Evolutionary conservation across 1,140 invertebrate genomes (phyloP), one percentile per base, ranked within the genome.

Genomic region (Leptinotarsa lineolata): DNA sequence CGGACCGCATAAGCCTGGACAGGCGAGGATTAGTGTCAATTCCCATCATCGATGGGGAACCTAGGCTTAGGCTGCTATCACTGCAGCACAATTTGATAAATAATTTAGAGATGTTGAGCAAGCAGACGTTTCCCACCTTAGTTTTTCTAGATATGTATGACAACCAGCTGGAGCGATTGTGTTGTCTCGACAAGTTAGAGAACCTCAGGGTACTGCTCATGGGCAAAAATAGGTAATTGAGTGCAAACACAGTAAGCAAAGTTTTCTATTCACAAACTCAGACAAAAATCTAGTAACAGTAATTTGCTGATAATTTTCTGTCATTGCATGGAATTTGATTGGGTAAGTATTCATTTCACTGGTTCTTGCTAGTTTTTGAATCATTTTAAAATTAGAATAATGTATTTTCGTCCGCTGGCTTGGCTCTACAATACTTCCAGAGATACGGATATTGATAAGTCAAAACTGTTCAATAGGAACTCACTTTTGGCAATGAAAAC

Each of bases 81-180:
- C 88, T 97, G 39, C 95, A 97, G 82, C 95, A 97, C 83, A 97
- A 97, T 87, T 88, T 94, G 73, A 92, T 97, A 70, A 92, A 90
- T 70, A 91, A 89, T 75, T 90, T 97, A 68, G 90, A 92, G 74
- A 88, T 88, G 67, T 84, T 91, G 21, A 81, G 86, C 76, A 81
- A 87, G 78, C 83, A 85, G 61, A 88, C 89, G 72, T 88, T 95
- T 70, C 90, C 90, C 44, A 90, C 93, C 83, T 85, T 97, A 59
- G 95, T 98, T 30, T 97, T 97, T 82, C 89, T 98, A 61, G 96
- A 98, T 84, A 86, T 98, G 4, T 97, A 97, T 85, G 94, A 97
- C 84, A 98, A 98, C 86, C 94, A 96, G 84, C 91, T 98, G 54
- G 95, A 96, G 72, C 91, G 91, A 81, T 92, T 97, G 65, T 89